Conservation (phyloP, 2,797 vertebrate genomes). For the Gadopsis bispinosus region DNA sequence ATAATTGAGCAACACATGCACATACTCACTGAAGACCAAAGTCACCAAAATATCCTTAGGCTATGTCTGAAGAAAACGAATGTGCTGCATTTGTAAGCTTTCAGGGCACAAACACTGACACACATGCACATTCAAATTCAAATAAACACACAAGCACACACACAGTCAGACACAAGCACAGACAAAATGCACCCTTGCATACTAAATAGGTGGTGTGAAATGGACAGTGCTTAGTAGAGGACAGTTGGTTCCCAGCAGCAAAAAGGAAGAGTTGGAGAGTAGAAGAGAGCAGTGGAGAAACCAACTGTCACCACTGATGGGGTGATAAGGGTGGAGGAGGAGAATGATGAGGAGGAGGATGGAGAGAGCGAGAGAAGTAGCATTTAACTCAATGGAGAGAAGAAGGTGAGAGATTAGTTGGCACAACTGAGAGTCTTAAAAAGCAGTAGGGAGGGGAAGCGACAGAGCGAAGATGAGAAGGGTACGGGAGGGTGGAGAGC, state of each 20-base stretch:
- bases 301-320: constrained; percentile 51
- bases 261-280: constrained; percentile 50
- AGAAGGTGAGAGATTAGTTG: constrained; percentile 62
- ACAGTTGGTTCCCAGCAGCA: constrained; percentile 46
- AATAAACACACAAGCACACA: constrained; percentile 6
- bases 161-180: constrained; percentile 9
- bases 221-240: constrained; percentile 32
- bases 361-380: background rate
- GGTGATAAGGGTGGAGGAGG: constrained; percentile 35
- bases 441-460: constrained; percentile 54
- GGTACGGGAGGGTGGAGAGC: constrained; percentile 14
- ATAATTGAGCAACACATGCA: constrained; percentile 60
- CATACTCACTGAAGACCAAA: constrained; percentile 60
- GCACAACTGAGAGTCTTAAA: constrained; percentile 50
- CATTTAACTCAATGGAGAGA: constrained; percentile 36
- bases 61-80: constrained; percentile 63
- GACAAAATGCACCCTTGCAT: constrained; percentile 43
- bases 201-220: constrained; percentile 49
- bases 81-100: constrained; percentile 41
- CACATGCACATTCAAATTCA: constrained; percentile 17
- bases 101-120: constrained; percentile 35
- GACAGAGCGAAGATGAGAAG: constrained; percentile 50
- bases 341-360: constrained; percentile 51
- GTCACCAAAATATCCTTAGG: constrained; percentile 70
- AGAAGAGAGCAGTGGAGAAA: constrained; percentile 44